Base-by-base conservation (phyloP, 1,140 invertebrate genomes). In the Eulimnadia texana region DNA sequence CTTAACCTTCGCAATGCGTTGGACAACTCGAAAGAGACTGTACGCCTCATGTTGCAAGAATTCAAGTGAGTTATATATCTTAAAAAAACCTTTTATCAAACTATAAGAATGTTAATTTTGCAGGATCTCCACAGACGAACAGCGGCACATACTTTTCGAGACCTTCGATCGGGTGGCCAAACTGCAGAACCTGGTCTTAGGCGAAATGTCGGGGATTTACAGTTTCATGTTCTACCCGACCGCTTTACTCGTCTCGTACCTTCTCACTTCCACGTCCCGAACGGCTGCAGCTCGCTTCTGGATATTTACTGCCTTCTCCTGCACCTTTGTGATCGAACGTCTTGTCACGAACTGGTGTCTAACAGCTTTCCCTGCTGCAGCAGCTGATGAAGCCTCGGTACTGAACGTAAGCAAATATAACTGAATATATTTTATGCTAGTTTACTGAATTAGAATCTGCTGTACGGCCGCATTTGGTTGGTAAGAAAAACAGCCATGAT, bases 151-250 rank as follows among this genome's bases (percentile, higher is more conserved):
- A 13, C 74, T 82, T 10, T 72, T 74, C 65, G 76, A 80, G 66
- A 75, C 82, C 47, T 81, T 82, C 69, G 77, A 79, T 20, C 73
- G 78, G 53, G 66, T 82, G 29, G 67, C 68, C 9, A 71, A 71
- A 28, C 73, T 82, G 57, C 79, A 82, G 68, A 72, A 68, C 27
- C 66, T 75, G 24, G 70, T 78, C 22, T 67, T 77, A 29, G 74
- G 72, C 13, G 80, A 82, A 74, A 76, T 82, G 58, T 77, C 78
- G 2, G 76, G 77, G 65, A 73, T 81, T 61, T 80, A 81, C 63
- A 76, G 78, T 1, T 69, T 81, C 25, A 68, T 77, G n/a, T 82
- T 79, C 67, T 82, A 80, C 62, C 69, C 72, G 24, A 59, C 74
- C 2, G 72, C 72, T 42, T 70, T 79, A 25, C 66, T 80, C 24